Base-by-base conservation (phyloP, 1,140 invertebrate species). In the Brachionus calyciflorus region DNA sequence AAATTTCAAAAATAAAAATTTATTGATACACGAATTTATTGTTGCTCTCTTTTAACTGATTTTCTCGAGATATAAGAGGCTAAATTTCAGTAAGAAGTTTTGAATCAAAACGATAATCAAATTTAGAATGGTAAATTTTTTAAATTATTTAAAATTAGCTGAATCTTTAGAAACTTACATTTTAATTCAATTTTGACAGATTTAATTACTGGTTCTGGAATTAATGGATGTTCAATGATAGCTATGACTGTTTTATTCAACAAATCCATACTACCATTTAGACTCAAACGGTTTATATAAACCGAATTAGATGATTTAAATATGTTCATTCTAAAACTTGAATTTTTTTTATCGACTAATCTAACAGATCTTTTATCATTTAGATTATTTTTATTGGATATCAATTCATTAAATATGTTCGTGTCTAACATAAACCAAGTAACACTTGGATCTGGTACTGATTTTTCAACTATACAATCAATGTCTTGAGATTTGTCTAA, bases 331-430 rank as follows among this genome's bases (percentile, higher is more conserved):
- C 44, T 6, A 65, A 44, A 65, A 26, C 40, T 44, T 0, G 60
- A 65, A 65, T 65, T 46, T 17, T 24, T 24, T 24, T 44, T 65
- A 19, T 65, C 60, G 30, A 65, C 60, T n/a, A 65, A 10, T 65
- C 44, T 65, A 44, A 65, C 19, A 44, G 26, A 30, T 46, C 44
- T n/a, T 2, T 30, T 37, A 1, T 7, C 37, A 0, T 60, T 17
- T 0, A 60, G 37, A 17, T 33, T 19, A 10, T 41, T 65, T 44
- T 37, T 41, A 26, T n/a, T n/a, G n/a, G 26, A 6, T 14, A 4
- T 44, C 3, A 65, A 24, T 24, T 65, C 1, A 3, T 65, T 37
- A 44, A 65, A 44, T 14, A 44, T 21, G 12, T 24, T 14, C 10
- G 19, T 44, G 14, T 65, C 37, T 21, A 65, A 19, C 60, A 65